A percentile compares a stretch with the other conserved stretches of the same genome.
Evolutionary conservation across 2,888 invertebrate genomes (phyloP).

Genomic region (Ophraella communa): DNA sequence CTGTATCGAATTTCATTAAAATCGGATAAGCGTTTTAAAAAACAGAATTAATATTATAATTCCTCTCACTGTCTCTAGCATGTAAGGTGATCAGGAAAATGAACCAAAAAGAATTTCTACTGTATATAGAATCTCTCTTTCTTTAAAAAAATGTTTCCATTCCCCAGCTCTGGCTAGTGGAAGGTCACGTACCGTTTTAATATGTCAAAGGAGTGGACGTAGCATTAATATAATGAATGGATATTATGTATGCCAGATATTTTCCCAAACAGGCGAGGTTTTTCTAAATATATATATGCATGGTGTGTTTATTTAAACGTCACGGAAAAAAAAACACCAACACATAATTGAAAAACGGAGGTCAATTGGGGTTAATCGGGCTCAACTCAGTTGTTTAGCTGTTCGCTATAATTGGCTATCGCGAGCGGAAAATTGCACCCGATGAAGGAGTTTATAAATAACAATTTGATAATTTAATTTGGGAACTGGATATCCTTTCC

Average conservation of each 20-base stretch:
- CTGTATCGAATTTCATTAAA: too few relatives aligned
- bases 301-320: constrained; percentile 12
- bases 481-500: too few relatives aligned
- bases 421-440: background rate
- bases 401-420: background rate
- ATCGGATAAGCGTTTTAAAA: too few relatives aligned
- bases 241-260: constrained; percentile 26
- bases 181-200: constrained; percentile 20
- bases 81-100: too few relatives aligned
- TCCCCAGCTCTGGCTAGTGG: background rate
- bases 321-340: constrained; percentile 5
- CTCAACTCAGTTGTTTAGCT: background rate
- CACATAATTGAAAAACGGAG: constrained; percentile 19
- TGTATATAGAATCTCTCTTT: too few relatives aligned
- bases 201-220: constrained; percentile 21
- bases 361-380: constrained; percentile 12
- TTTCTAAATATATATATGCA: constrained; percentile 12
- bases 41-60: too few relatives aligned
- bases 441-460: too few relatives aligned
- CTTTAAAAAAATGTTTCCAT: background rate
- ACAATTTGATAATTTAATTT: too few relatives aligned
- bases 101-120: too few relatives aligned
- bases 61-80: too few relatives aligned
- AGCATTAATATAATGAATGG: constrained; percentile 24
- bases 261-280: constrained; percentile 16